Evolutionary conservation across 2,797 vertebrate genomes (phyloP), one percentile per base, ranked within the genome.

Genomic region (Ctenopoma kingsleyae): DNA sequence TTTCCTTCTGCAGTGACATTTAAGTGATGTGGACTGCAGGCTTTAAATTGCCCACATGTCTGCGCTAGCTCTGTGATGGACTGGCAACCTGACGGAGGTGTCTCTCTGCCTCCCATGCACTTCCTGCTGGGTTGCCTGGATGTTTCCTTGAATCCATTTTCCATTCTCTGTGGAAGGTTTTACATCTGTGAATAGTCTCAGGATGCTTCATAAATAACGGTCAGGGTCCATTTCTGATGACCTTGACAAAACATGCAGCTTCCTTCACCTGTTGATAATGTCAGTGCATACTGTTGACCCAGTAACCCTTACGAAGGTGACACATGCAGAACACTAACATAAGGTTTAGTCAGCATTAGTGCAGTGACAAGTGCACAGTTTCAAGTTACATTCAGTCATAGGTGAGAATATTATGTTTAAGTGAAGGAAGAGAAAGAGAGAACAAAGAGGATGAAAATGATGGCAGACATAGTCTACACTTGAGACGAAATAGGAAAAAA

Each of bases 221-320:
- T 3, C 3, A 6, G 9, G 30, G 25, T 19, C 3, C 3, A 0
- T 59, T 46, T 54, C 5, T 19, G n/a, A 15, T 48, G 50, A 73
- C 76, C 63, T 54, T 67, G 56, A 52, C 19, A 30, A 4, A 43
- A 10, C 27, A 38, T 47, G 19, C 32, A 15, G 25, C 46, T 50
- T 44, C 23, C 19, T 49, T 59, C 22, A 62, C 48, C 7, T 55
- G 44, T 64, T 72, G 44, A 67, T 74, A 59, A 84, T 57, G 46
- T 32, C 16, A 17, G 13, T 65, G 55, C 55, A 71, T 71, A 41
- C n/a, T 19, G 35, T 67, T 62, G 51, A 67, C 59, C 76, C 22
- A 44, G 56, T 63, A 44, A 73, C 74, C 70, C 20, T n/a, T 15
- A 54, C 3, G 4, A 59, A 59, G 68, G 64, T 69, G 56, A 65